A percentile compares a stretch with the other conserved stretches of the same genome.
Conservation (phyloP, 2,797 vertebrate genomes). For the Chaenodraco wilsoni region DNA sequence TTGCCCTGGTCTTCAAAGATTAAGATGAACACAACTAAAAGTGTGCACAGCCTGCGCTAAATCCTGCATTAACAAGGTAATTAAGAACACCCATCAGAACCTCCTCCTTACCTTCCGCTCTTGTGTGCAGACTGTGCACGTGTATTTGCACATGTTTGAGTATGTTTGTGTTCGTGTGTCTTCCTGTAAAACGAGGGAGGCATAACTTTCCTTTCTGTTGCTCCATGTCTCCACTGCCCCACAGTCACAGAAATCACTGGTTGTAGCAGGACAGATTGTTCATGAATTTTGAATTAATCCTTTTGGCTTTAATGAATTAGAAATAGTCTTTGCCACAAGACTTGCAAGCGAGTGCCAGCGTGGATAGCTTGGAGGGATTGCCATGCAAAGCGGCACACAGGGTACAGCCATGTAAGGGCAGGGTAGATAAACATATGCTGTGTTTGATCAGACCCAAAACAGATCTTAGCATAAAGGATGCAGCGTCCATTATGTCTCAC, state of each 20-base stretch:
- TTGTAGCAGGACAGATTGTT: constrained; percentile 87
- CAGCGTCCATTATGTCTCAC: constrained; percentile 52
- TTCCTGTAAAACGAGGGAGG: constrained; percentile 66
- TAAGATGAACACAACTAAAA: too few species aligned
- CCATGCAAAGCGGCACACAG: constrained; percentile 74
- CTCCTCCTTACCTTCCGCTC: constrained; percentile 10
- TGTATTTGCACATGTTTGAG: constrained; percentile 3
- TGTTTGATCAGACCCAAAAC: constrained; percentile 75
- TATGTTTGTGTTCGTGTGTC: constrained; percentile 35
- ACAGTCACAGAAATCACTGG: constrained; percentile 82
- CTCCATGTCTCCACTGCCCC: constrained; percentile 80
- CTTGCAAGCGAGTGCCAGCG: constrained; percentile 55
- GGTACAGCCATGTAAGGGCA: constrained; percentile 74
- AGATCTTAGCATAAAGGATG: constrained; percentile 67
- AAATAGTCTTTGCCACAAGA: constrained; percentile 82
- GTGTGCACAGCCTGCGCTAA: not conserved
- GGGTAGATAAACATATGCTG: constrained; percentile 83
- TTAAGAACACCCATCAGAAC: not conserved
- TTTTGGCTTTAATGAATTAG: constrained; percentile 90
- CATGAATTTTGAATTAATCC: constrained; percentile 87
- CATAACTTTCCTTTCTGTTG: constrained; percentile 79
- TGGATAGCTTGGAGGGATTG: constrained; percentile 78
- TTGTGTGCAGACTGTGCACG: not conserved
- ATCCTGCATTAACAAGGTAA: not conserved
- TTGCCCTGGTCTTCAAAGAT: not conserved